Percentiles rank a stretch among this genome's conserved stretches.
Evolutionary conservation across 2,113 vertebrate species (phyloP).

Genomic region (Heterochromis multidens): DNA sequence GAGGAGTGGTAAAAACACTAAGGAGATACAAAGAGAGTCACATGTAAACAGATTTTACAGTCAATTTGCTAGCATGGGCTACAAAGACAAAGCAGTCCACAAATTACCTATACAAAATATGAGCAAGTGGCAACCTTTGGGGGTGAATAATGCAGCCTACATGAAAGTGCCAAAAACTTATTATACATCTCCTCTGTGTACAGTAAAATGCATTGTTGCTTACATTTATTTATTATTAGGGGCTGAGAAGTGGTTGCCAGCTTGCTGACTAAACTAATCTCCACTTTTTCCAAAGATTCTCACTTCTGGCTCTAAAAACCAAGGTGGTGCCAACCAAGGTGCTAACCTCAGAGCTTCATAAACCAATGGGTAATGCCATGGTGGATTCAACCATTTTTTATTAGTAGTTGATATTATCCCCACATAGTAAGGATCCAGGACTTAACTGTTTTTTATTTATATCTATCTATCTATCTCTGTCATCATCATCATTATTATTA

Average conservation of each 20-base stretch:
- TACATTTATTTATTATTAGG: neutral
- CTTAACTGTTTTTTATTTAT: no score
- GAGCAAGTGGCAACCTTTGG: neutral
- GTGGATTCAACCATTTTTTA: neutral
- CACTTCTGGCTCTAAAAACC: neutral
- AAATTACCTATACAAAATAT: neutral
- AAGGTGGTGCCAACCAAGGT: neutral
- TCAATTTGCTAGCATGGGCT: neutral
- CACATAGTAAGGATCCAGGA: neutral
- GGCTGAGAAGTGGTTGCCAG: neutral
- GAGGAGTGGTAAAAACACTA: neutral
- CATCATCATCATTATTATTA: no score
- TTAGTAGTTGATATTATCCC: neutral
- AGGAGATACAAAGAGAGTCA: neutral
- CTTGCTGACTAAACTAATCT: no score
- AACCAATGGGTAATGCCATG: neutral
- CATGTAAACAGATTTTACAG: neutral
- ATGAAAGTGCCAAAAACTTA: neutral
- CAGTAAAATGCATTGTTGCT: neutral
- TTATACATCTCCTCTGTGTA: neutral
- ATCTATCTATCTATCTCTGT: no score
- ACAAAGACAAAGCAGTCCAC: neutral
- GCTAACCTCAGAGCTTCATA: neutral
- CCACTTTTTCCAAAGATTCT: no score
- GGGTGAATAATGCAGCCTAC: neutral